Base-by-base conservation (phyloP, 2,888 invertebrate species). In the Urechis unicinctus region DNA sequence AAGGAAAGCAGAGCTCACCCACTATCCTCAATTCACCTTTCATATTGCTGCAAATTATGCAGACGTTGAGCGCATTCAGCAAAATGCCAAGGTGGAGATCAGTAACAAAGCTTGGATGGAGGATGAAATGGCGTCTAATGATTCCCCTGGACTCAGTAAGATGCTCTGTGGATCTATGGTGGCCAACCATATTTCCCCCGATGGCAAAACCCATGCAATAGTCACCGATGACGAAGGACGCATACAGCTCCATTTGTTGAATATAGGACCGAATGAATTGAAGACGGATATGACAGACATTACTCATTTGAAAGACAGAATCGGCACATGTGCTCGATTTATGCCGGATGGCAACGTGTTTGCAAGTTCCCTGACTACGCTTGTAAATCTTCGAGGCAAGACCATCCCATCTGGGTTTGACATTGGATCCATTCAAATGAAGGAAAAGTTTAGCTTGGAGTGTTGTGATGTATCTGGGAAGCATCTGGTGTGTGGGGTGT, bases 31-130 rank as follows among this genome's bases (percentile, higher is more conserved):
- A 3, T 59, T 52, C 28, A 26, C 55, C 2, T 29, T 61, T 6
- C 58, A 63, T 30, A 41, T 60, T 1, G 63, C 62, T 21, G 63
- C 63, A 28, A 63, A 62, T 46, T 61, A 62, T 44, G 47, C 58
- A 4, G 53, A 21, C 1, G 22, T 43, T 9, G 49, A 50, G 13
- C 22, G 56, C 26, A 61, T 63, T 21, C 58, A 61, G 30, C 53
- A 61, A 50, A 58, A 59, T 43, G 63, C 63, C 9, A 29, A 53
- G 48, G 24, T 36, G 1, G 57, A 59, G 41, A 41, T 63, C 6
- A 50, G 36, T 9, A 44, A 48, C 13, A 47, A 48, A 22, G 57
- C 60, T 9, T 63, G 63, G 63, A 31, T 63, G 21, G 59, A 63
- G 44, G 62, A 63, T 43, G 3, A 57, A 9, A 61, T 61, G 9